These are phyloP conservation scores for Tragopan temminckii DNA, from an alignment of 2,797 vertebrate species.

Conservation along the genomic window DNA sequence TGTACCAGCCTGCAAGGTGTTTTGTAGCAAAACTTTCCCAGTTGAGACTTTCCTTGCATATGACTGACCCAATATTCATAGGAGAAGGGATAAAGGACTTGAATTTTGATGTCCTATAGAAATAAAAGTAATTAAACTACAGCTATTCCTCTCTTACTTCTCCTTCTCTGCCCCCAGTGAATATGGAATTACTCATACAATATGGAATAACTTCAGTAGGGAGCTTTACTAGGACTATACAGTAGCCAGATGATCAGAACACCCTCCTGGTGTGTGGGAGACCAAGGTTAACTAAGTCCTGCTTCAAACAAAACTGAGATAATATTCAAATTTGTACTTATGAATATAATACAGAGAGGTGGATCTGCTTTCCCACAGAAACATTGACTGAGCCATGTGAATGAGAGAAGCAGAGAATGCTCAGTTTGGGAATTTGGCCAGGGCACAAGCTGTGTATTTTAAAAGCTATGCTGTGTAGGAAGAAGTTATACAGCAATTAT, in stretches of 20 bases:
- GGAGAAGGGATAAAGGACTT: neutral
- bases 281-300: neutral
- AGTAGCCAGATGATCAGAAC: neutral
- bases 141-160: conserved; percentile 4
- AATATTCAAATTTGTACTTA: neutral
- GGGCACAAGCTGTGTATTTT: neutral
- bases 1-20: neutral
- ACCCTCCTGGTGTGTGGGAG: neutral
- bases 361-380: neutral
- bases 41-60: neutral
- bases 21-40: neutral
- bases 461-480: conserved; percentile 9
- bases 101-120: neutral
- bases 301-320: neutral
- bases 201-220: neutral
- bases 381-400: neutral
- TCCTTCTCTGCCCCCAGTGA: neutral
- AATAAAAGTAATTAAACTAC: neutral
- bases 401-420: neutral
- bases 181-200: neutral
- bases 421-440: neutral
- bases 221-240: neutral
- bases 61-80: neutral
- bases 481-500: conserved; percentile 1
- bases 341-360: neutral